Evolutionary conservation across 2,888 invertebrate species (phyloP), one percentile per base, ranked within the genome.

Genomic region (Pyrgus malvae): DNA sequence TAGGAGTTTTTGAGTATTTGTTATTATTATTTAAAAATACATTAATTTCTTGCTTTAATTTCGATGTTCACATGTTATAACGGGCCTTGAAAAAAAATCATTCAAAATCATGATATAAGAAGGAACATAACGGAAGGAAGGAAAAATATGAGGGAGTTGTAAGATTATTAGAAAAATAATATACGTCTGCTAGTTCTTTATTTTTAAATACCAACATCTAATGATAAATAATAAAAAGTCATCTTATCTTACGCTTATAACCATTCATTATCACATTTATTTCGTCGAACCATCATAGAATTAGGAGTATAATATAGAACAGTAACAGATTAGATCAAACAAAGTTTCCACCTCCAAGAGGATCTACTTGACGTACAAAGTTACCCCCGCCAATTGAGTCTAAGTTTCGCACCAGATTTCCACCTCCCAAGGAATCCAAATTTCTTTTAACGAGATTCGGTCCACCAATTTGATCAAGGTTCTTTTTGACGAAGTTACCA

Each of bases 381-480:
- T 92, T 91, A 12, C 87, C 88, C 1, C 91, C 91, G 2, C 92
- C 91, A 3, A 92, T 73, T 1, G 88, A 81, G 63, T 91, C 91
- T 42, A 91, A 66, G 61, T 81, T 83, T 7, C 87, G 73, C 2
- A 87, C 82, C n/a, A 90, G 70, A 62, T 87, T 88, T 8, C 82
- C 83, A 1, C 90, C 90, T 1, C 90, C 90, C 57, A 89, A 58
- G 0, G 85, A 80, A 58, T 90, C 87, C 44, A 90, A 63, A 57
- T 78, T 81, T 54, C 89, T 80, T 56, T 84, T 84, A 0, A 87
- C 74, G 3, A 88, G 71, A 65, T 90, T 85, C 0, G 83, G 83
- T 11, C 89, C 90, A 5, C 89, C 87, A 11, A 86, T 76, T 59
- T 80, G 77, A 57, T 89, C 87, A 6, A 87, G 74, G 56, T 84